Conservation (phyloP, 2,113 vertebrate species). For the Phoxinus phoxinus region DNA sequence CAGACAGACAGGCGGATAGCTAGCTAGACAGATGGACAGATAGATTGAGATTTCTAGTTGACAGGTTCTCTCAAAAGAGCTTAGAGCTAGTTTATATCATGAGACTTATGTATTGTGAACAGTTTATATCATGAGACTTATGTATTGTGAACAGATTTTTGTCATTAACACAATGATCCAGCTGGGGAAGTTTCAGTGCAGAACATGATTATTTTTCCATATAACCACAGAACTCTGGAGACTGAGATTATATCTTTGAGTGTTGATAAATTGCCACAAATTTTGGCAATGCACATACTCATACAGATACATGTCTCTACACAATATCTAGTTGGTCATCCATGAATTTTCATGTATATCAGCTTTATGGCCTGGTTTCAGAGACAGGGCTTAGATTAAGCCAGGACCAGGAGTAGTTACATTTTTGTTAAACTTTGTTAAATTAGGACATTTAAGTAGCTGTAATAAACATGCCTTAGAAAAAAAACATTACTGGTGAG, state of each 20-base stretch:
- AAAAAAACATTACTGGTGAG: no score
- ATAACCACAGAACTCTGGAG: slow-evolving; percentile 31
- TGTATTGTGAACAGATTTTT: slow-evolving; percentile 18
- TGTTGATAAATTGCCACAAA: neutral
- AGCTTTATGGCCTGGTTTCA: neutral
- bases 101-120: slow-evolving; percentile 8
- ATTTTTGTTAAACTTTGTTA: no score
- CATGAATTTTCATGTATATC: neutral
- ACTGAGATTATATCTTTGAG: slow-evolving; percentile 10
- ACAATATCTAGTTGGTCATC: neutral
- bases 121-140: neutral
- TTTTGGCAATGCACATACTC: neutral
- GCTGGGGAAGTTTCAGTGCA: slow-evolving; percentile 13
- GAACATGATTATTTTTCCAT: slow-evolving; percentile 28
- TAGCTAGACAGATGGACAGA: neutral
- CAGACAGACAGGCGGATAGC: neutral
- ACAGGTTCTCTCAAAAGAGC: neutral
- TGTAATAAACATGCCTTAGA: no score
- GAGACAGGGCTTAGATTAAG: no score
- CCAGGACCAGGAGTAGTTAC: no score
- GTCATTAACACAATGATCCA: slow-evolving; percentile 22
- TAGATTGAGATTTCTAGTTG: neutral
- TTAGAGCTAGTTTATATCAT: neutral
- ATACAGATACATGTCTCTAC: neutral
- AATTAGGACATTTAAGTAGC: no score